Base-by-base conservation (phyloP, 2,113 vertebrate genomes). In the human (Homo sapiens) region DNA sequence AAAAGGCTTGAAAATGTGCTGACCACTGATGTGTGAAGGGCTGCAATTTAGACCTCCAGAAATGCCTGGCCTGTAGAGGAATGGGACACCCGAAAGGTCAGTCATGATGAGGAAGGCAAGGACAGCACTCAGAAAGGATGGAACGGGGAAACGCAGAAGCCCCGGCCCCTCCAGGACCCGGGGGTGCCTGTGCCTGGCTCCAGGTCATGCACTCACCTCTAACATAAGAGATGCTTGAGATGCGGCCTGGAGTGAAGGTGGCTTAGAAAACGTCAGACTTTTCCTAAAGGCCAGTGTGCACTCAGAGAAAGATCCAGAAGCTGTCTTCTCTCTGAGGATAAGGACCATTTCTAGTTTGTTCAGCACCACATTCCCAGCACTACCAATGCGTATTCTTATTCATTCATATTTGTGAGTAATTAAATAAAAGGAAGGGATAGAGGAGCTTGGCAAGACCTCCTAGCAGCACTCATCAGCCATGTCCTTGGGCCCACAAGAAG, bases 401-500 rank as follows among this genome's bases (percentile, higher is more conserved):
- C n/a, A 35, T 27, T n/a, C 27, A 43, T 48, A n/a, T 27, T 57
- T 64, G 10, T 38, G 7, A 50, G 14, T 89, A 45, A 20, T 50
- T 66, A 79, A 72, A 6, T 92, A 9, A 66, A 61, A 78, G 64
- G 52, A 82, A 86, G 18, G 40, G 8, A 35, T 17, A 30, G 25
- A 66, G 80, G 32, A n/a, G 5, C 35, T 52, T 35, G 38, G 61
- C 30, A 52, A 75, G 70, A 35, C 23, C 68, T 84, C 48, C 14
- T 9, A 9, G 55, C 14, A 2, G 52, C 27, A 0, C 40, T 23
- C 55, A 18, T 32, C 22, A 12, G 73, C 66, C 32, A 2, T 48
- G 45, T 55, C 35, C 27, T 25, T 1, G 7, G 55, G 66, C 18
- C 12, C 66, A 16, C 1, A 0, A 0, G 1, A 76, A 64, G 70